phyloP scores from a whole-genome alignment of 2,797 vertebrate species.

The Acanthiza pusilla region DNA sequence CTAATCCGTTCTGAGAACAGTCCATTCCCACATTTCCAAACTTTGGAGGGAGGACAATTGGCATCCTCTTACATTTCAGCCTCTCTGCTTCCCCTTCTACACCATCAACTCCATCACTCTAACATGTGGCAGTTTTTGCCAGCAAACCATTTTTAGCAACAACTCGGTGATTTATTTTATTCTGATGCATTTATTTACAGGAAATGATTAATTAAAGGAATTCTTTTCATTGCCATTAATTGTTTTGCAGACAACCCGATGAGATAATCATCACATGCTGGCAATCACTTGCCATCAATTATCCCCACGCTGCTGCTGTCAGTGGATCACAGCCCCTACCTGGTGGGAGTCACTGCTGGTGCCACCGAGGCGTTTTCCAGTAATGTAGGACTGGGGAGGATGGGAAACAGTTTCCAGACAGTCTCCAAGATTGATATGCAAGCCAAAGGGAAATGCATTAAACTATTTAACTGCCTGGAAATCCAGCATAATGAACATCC shows the following conservation, averaged over 20 bases:
- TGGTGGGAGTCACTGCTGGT: slow-evolving; percentile 48
- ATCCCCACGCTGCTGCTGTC: neutral
- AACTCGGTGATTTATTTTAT: neutral
- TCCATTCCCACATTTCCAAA: neutral
- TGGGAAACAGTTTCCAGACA: neutral
- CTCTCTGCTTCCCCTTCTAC: neutral
- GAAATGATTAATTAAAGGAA: slow-evolving; percentile 60
- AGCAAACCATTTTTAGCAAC: neutral
- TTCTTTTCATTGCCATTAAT: slow-evolving; percentile 26
- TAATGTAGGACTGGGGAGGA: neutral
- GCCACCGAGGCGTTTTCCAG: slow-evolving; percentile 43
- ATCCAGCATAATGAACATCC: slow-evolving; percentile 52
- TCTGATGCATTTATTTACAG: slow-evolving; percentile 49
- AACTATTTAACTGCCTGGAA: slow-evolving; percentile 66
- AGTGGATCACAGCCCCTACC: slow-evolving; percentile 43
- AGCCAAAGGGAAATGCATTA: slow-evolving; percentile 58
- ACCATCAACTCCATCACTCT: neutral
- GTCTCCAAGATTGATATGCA: slow-evolving; percentile 35
- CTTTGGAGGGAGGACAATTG: neutral
- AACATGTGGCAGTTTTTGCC: neutral
- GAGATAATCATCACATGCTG: slow-evolving; percentile 50
- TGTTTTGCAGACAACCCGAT: slow-evolving; percentile 40
- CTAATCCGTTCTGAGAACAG: rapidly evolving
- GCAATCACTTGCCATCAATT: slow-evolving; percentile 46
- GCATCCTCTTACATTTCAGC: neutral